These are phyloP conservation scores for Naja naja DNA, from an alignment of 2,113 vertebrate genomes.

Conservation along the genomic window DNA sequence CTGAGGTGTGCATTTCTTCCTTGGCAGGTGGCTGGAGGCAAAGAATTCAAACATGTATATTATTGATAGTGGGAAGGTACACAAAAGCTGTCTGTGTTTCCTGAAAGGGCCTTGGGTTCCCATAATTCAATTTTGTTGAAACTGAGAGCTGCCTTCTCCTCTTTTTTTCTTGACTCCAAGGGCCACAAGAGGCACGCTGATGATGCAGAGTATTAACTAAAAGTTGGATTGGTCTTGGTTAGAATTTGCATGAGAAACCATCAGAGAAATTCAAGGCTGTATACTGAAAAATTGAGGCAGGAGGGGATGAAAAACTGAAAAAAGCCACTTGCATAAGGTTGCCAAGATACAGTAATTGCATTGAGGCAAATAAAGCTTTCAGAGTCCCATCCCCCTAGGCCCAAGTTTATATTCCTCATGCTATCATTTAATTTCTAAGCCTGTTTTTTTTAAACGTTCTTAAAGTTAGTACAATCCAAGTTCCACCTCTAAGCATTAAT, in stretches of 20 bases:
- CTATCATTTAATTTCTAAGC: neutral
- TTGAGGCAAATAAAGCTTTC: neutral
- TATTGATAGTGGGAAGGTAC: neutral
- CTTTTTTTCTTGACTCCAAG: neutral
- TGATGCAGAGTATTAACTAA: neutral
- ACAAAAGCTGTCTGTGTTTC: neutral
- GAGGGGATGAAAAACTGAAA: neutral
- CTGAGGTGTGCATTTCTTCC: conserved; percentile 31
- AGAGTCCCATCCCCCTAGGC: neutral
- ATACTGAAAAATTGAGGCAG: neutral
- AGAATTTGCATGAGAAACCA: neutral
- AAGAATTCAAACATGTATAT: neutral
- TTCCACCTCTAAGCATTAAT: conserved; percentile 41
- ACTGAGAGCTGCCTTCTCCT: neutral
- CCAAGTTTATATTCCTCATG: neutral
- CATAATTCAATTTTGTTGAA: neutral
- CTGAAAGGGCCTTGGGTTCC: neutral
- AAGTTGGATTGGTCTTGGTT: neutral
- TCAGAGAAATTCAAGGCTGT: neutral
- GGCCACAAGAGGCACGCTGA: neutral
- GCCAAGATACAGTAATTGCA: neutral
- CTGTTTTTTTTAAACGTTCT: neutral
- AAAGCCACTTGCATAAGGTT: neutral
- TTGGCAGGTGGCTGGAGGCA: neutral
- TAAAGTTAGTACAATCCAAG: conserved; percentile 5